These are phyloP conservation scores for Siniperca undulata DNA, from an alignment of 2,797 vertebrate genomes.

Conservation along the genomic window DNA sequence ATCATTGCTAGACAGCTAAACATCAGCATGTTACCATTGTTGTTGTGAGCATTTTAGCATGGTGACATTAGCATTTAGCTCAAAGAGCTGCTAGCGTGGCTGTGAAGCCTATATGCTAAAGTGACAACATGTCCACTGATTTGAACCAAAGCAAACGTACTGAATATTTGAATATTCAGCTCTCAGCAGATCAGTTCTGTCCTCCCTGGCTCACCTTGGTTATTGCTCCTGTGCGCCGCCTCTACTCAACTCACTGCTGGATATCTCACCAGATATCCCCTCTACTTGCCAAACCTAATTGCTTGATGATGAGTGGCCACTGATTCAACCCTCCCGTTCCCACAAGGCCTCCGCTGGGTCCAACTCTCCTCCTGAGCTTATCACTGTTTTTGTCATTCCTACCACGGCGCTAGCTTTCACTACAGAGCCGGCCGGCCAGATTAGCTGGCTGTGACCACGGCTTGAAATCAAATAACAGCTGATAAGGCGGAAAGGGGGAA, in stretches of 20 bases:
- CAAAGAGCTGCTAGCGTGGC: neutral
- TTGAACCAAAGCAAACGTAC: neutral
- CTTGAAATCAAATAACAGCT: conserved; percentile 61
- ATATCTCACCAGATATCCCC: neutral
- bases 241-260: neutral
- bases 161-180: neutral
- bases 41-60: neutral
- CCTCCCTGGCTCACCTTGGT: neutral
- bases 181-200: neutral
- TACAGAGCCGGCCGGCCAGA: conserved; percentile 24
- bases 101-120: neutral
- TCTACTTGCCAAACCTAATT: conserved; percentile 24
- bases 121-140: neutral
- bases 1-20: neutral
- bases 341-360: neutral
- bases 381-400: conserved; percentile 49
- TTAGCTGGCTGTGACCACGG: conserved; percentile 44
- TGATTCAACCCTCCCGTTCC: neutral
- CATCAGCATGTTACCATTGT: neutral
- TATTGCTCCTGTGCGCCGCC: neutral
- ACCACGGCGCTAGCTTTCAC: conserved; percentile 16
- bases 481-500: conserved; percentile 36
- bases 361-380: conserved; percentile 25
- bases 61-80: neutral
- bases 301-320: conserved; percentile 29